Evolutionary conservation across 2,797 vertebrate genomes (phyloP).

Genomic region (Tokudaia tokunoshimensis): DNA sequence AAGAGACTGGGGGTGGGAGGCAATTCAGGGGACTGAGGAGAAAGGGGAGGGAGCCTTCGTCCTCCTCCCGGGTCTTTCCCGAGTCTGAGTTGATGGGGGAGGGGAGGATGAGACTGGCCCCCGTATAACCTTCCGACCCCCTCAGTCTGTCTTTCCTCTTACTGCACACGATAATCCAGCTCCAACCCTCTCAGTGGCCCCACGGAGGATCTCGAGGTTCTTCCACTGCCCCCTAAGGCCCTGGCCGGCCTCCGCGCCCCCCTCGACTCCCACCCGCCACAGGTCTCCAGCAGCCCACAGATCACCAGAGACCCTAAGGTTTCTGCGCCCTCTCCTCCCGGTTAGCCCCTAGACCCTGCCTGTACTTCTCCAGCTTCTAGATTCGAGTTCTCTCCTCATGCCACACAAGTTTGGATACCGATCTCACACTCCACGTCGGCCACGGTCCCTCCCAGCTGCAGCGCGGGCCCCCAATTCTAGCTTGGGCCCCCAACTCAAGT

Average conservation of each 20-base stretch:
- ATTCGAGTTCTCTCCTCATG: slow-evolving; percentile 30
- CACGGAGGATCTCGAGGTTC: background rate
- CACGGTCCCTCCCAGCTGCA: slow-evolving; percentile 41
- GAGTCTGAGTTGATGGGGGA: slow-evolving; percentile 67
- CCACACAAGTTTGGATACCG: background rate
- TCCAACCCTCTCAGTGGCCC: slow-evolving; percentile 47
- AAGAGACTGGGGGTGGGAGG: slow-evolving; percentile 6
- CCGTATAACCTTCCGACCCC: slow-evolving; percentile 67
- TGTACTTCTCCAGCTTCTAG: slow-evolving; percentile 39
- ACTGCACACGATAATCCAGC: background rate
- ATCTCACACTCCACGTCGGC: slow-evolving; percentile 57
- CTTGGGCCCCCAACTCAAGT: slow-evolving; percentile 64
- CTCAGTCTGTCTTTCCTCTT: slow-evolving; percentile 8
- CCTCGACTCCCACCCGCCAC: background rate
- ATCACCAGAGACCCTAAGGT: background rate
- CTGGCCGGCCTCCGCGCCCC: slow-evolving; percentile 52
- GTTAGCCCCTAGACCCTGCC: slow-evolving; percentile 28
- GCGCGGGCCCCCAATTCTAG: slow-evolving; percentile 49
- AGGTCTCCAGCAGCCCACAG: background rate
- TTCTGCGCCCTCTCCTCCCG: background rate
- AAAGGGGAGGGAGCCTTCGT: slow-evolving; percentile 59
- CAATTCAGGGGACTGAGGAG: background rate
- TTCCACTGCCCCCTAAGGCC: background rate
- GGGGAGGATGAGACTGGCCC: slow-evolving; percentile 66
- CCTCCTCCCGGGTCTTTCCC: slow-evolving; percentile 58